These are phyloP conservation scores for Athetis lepigone DNA, from an alignment of 2,888 invertebrate genomes.

Conservation along the genomic window DNA sequence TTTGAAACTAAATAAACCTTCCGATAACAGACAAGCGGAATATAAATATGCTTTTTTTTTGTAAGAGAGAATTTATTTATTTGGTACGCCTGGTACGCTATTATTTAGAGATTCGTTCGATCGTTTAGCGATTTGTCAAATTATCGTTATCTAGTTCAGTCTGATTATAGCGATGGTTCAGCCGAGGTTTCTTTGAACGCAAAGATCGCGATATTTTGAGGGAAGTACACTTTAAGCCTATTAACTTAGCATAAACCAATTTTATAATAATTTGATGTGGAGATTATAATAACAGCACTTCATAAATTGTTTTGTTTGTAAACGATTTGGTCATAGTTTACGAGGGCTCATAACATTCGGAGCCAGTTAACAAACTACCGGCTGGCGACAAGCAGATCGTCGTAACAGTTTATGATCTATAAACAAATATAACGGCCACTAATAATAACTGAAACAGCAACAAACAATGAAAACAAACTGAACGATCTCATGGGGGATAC, in stretches of 20 bases:
- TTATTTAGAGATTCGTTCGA: neutral
- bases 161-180: conserved; percentile 5
- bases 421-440: conserved; percentile 89
- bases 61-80: neutral
- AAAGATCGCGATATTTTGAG: conserved; percentile 5
- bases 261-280: conserved; percentile 61
- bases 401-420: conserved; percentile 88
- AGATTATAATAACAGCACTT: conserved; percentile 73
- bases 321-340: conserved; percentile 86
- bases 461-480: conserved; percentile 87
- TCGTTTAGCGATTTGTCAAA: neutral
- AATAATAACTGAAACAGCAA: conserved; percentile 89
- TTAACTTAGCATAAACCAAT: conserved; percentile 58
- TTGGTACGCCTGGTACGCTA: neutral
- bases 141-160: neutral
- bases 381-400: conserved; percentile 86
- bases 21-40: neutral
- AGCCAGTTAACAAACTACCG: conserved; percentile 86
- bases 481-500: conserved; percentile 79
- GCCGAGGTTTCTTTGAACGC: neutral
- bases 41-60: neutral
- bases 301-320: conserved; percentile 80
- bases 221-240: conserved; percentile 15
- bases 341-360: conserved; percentile 81
- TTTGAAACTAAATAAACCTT: neutral